Conservation (phyloP, 2,113 vertebrate species). For the Oenanthe oenanthe region DNA sequence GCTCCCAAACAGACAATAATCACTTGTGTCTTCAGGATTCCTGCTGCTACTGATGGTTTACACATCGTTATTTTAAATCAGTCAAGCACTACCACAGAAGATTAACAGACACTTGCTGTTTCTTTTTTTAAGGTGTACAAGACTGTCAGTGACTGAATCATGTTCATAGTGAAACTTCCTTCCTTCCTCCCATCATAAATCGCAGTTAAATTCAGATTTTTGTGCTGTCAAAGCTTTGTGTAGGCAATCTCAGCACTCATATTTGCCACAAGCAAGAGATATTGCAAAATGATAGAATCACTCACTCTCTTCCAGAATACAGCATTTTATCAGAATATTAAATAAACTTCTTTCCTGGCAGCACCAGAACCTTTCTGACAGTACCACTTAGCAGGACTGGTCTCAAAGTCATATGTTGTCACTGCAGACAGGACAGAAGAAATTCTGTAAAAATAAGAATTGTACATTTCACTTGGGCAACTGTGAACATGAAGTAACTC, state of each 20-base stretch:
- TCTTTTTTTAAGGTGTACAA: neutral
- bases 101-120: neutral
- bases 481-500: neutral
- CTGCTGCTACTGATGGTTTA: neutral
- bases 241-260: neutral
- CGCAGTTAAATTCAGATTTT: neutral
- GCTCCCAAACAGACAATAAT: neutral
- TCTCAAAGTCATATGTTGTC: neutral
- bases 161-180: neutral
- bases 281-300: neutral
- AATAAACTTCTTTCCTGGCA: neutral
- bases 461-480: neutral
- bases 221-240: neutral
- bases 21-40: neutral
- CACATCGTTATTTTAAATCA: neutral
- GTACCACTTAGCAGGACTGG: neutral
- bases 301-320: neutral
- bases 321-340: neutral
- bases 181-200: neutral
- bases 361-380: neutral
- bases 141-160: neutral
- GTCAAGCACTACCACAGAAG: neutral
- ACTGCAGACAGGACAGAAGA: neutral
- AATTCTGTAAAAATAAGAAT: neutral
- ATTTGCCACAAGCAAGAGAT: neutral